These are phyloP conservation scores for Myotis vivesi DNA, from an alignment of 2,797 vertebrate species.

Conservation along the genomic window DNA sequence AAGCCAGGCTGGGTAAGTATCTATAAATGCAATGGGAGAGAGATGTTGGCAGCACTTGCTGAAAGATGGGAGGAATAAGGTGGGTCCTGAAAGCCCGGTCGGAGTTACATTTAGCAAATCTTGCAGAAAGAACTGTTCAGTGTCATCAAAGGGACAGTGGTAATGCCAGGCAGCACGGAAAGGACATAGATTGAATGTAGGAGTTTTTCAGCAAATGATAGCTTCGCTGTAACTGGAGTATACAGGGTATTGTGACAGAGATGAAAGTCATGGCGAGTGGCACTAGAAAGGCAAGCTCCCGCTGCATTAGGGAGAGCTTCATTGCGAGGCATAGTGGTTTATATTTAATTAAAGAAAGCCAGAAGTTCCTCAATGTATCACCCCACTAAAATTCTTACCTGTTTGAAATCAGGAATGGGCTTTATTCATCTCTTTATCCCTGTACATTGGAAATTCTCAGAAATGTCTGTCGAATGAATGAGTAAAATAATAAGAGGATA, in stretches of 20 bases:
- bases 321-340: not conserved
- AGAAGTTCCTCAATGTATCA: not conserved
- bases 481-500: not conserved
- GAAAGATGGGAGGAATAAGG: not conserved
- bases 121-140: not conserved
- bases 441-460: not conserved
- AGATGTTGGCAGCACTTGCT: not conserved
- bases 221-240: not conserved
- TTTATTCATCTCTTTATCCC: not conserved
- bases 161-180: not conserved
- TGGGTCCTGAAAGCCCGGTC: not conserved
- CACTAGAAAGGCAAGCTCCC: not conserved
- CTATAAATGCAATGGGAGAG: not conserved
- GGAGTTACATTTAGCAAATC: not conserved
- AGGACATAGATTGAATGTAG: not conserved
- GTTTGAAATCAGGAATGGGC: not conserved
- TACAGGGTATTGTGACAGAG: not conserved
- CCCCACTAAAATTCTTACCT: not conserved
- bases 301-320: not conserved
- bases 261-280: not conserved
- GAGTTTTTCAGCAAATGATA: slow-evolving; percentile 5
- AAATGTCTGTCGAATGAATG: not conserved
- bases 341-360: not conserved
- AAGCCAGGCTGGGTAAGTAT: not conserved
- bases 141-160: not conserved